Percentiles rank a stretch among this genome's conserved stretches.
Evolutionary conservation across 2,797 vertebrate genomes (phyloP).

Genomic region (Gymnothorax javanicus): DNA sequence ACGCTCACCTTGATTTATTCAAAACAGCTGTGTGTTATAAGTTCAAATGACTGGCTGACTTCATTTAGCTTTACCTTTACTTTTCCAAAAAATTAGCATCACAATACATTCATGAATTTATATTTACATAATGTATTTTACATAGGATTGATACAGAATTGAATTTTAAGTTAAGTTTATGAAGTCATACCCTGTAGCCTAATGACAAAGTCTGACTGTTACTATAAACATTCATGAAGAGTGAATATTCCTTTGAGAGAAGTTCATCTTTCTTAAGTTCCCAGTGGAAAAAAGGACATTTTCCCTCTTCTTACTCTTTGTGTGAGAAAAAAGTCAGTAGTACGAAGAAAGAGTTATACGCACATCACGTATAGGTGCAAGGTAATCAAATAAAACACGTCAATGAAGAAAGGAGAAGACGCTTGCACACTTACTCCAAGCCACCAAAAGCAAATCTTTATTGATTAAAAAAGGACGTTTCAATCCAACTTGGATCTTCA

Average conservation of each 20-base stretch:
- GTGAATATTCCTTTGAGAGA: background rate
- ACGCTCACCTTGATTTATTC: background rate
- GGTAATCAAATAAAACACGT: too few relatives aligned
- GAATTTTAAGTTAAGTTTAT: background rate
- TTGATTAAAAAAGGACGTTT: too few relatives aligned
- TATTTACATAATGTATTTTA: background rate
- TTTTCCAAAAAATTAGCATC: too few relatives aligned
- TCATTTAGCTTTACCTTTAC: background rate
- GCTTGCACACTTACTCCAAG: too few relatives aligned
- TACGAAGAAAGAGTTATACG: too few relatives aligned
- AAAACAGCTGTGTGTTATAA: background rate
- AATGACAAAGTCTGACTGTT: background rate
- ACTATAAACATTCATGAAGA: background rate
- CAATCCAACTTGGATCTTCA: too few relatives aligned
- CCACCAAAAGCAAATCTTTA: too few relatives aligned
- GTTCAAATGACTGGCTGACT: background rate
- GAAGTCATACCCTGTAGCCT: background rate
- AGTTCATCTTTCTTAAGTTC: background rate
- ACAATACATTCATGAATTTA: background rate
- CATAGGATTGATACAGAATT: background rate
- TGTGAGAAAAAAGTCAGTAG: slow-evolving; percentile 75
- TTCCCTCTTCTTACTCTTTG: slow-evolving; percentile 73
- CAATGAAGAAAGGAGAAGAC: too few relatives aligned
- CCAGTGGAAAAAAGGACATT: slow-evolving; percentile 56
- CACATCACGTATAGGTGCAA: too few relatives aligned